phyloP scores from a whole-genome alignment of 2,888 invertebrate species.

The Lordiphosa andalusiaca region DNA sequence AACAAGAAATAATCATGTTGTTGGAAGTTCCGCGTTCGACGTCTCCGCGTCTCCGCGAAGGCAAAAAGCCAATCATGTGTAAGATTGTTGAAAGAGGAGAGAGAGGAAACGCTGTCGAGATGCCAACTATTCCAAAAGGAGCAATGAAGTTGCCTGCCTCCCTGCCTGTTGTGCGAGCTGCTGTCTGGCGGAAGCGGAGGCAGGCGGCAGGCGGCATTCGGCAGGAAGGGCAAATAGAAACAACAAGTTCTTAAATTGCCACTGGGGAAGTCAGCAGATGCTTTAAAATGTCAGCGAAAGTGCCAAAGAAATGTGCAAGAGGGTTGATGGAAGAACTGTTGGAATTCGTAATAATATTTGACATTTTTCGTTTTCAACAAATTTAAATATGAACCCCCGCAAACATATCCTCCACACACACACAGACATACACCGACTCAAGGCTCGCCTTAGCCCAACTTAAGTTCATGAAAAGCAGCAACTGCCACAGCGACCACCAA shows the following conservation, averaged over 20 bases:
- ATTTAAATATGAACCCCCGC: too few species aligned
- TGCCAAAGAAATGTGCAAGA: constrained; percentile 25
- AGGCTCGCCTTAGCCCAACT: neutral
- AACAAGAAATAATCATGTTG: constrained; percentile 73
- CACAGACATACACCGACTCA: too few species aligned
- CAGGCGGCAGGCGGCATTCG: neutral
- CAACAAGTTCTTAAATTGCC: constrained; percentile 36
- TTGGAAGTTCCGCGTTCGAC: constrained; percentile 24
- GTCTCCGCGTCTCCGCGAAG: constrained; percentile 5
- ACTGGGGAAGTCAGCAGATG: constrained; percentile 32
- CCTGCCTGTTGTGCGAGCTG: constrained; percentile 4
- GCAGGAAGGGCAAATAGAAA: constrained; percentile 10
- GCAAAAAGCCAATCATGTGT: constrained; percentile 67
- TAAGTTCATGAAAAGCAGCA: constrained; percentile 26
- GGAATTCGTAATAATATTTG: too few species aligned
- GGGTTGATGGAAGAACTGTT: neutral
- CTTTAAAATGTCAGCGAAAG: constrained; percentile 70
- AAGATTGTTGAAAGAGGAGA: constrained; percentile 45
- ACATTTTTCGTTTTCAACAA: too few species aligned
- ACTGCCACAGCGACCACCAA: constrained; percentile 19
- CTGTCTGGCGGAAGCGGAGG: constrained; percentile 4
- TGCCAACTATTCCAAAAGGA: constrained; percentile 15
- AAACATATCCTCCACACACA: neutral
- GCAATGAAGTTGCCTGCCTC: constrained; percentile 15
- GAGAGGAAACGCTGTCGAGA: constrained; percentile 15